Base-by-base conservation (phyloP, 2,113 vertebrate species). In the Lycocorax pyrrhopterus region DNA sequence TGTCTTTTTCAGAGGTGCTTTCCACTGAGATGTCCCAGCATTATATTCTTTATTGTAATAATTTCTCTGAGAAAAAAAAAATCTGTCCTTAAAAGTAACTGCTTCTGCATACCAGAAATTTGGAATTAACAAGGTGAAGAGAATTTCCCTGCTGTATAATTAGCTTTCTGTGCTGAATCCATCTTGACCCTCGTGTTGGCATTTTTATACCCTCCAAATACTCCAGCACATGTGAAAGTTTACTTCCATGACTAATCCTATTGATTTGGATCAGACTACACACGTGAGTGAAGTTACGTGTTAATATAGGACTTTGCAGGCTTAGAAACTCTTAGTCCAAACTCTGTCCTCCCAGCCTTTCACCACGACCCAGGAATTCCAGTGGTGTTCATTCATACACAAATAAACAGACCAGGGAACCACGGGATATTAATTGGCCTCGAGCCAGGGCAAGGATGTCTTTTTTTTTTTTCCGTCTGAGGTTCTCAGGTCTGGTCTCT, bases 351-450 rank as follows among this genome's bases (percentile, higher is more conserved):
- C 59, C 33, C 63, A 89, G 63, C 29, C 59, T 58, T 91, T 85
- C 4, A 5, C 78, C 62, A 56, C 0, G 0, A 44, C 72, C 35
- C 37, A 26, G 41, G 75, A 83, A 90, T 90, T 90, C 68, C 88
- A 78, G 32, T 30, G 43, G 44, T 69, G 56, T 41, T 93, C 69
- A 76, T 80, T 88, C 86, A 84, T 13, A 80, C 8, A 84, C 85
- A 96, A 93, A 96, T 79, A 91, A 94, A 94, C 53, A 91, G 64
- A 69, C 10, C 25, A 52, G 58, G 63, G 78, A 89, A 83, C 67
- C 39, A 9, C 51, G 59, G 56, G 75, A 62, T 85, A 87, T 85
- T 89, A 90, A 83, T 4, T 95, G 87, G 87, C 67, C 78, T 44
- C 30, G 20, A 93, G 79, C 83, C 94, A 91, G 55, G 20, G 55